Evolutionary conservation across 2,113 vertebrate species (phyloP).

Genomic region (Psophia crepitans): DNA sequence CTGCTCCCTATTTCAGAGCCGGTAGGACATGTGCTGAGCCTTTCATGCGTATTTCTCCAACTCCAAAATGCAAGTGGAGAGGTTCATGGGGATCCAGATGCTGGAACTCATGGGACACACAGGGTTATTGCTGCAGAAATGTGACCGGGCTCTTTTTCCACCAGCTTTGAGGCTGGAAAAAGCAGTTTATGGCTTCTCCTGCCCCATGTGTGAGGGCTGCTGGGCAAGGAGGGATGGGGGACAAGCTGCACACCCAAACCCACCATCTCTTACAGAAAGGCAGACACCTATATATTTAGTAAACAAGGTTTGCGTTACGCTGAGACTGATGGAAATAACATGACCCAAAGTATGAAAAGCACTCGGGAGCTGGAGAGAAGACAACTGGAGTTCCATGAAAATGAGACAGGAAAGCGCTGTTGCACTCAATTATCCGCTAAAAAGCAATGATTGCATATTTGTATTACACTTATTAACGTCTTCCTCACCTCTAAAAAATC

Average conservation of each 20-base stretch:
- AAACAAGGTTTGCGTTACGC: neutral
- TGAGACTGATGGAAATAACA: neutral
- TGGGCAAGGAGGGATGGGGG: neutral
- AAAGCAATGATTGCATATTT: neutral
- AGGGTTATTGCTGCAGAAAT: neutral
- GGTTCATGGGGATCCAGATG: neutral
- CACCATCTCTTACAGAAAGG: neutral
- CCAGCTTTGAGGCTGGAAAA: neutral
- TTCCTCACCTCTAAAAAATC: neutral
- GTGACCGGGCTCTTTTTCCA: rapidly evolving
- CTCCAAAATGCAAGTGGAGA: neutral
- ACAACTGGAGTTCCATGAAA: neutral
- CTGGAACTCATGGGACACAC: neutral
- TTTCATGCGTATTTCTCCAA: rapidly evolving
- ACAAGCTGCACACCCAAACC: neutral
- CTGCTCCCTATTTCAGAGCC: neutral
- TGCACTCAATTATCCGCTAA: neutral
- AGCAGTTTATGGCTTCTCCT: neutral
- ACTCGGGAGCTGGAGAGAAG: neutral
- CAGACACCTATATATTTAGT: neutral
- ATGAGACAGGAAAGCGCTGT: neutral
- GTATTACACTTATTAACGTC: neutral
- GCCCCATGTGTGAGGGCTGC: rapidly evolving
- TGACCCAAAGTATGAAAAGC: neutral
- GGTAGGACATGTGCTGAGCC: neutral